phyloP scores from a whole-genome alignment of 2,888 invertebrate genomes.

The Meandrusa payeni region DNA sequence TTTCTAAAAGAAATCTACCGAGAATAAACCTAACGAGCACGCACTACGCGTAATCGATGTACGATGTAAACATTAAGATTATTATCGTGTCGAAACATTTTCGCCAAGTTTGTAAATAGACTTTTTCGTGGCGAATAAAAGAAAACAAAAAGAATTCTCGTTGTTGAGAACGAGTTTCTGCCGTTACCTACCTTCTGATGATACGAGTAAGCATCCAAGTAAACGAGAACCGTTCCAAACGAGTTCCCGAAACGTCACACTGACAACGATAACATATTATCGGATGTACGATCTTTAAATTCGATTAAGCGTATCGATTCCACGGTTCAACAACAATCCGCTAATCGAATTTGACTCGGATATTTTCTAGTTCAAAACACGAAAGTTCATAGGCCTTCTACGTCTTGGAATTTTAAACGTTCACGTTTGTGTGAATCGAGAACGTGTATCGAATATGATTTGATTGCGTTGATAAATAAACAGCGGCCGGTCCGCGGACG shows the following conservation, averaged over 20 bases:
- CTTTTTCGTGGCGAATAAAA: slow-evolving; percentile 35
- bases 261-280: slow-evolving; percentile 22
- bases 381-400: slow-evolving; percentile 51
- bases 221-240: slow-evolving; percentile 51
- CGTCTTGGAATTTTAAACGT: slow-evolving; percentile 60
- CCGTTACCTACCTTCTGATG: slow-evolving; percentile 67
- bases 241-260: slow-evolving; percentile 39
- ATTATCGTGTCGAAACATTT: slow-evolving; percentile 20
- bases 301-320: slow-evolving; percentile 19
- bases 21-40: slow-evolving; percentile 2
- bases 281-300: slow-evolving; percentile 30
- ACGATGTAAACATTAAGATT: slow-evolving; percentile 29
- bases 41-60: slow-evolving; percentile 4
- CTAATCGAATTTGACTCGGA: slow-evolving; percentile 22
- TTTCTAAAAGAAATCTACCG: slow-evolving; percentile 5
- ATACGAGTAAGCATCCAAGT: slow-evolving; percentile 50
- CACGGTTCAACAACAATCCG: slow-evolving; percentile 27
- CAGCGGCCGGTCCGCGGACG: slow-evolving; percentile 55
- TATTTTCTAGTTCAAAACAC: slow-evolving; percentile 38
- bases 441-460: slow-evolving; percentile 71
- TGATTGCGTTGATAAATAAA: slow-evolving; percentile 65
- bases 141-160: slow-evolving; percentile 43
- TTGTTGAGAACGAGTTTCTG: slow-evolving; percentile 63
- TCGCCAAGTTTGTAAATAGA: slow-evolving; percentile 58
- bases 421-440: slow-evolving; percentile 72